Base-by-base conservation (phyloP, 23 tunicate species). In the Diplosoma virens region DNA sequence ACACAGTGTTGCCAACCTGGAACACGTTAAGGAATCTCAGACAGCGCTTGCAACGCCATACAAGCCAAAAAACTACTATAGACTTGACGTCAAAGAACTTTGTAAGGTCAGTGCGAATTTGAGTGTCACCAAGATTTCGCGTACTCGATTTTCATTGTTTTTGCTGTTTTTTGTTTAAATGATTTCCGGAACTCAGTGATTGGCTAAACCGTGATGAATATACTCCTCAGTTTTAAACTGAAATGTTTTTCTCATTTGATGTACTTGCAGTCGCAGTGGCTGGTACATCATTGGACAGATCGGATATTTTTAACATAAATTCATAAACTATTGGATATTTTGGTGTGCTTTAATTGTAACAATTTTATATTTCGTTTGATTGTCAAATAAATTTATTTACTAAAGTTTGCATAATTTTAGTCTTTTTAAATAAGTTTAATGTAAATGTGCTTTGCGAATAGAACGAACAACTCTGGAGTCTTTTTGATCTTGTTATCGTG, bases 1-100 rank as follows among this genome's bases (percentile, higher is more conserved):
- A 1, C 83, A 78, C 61, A 78, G 83, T 41, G 47, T 78, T 35
- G 64, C 24, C 18, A 65, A 78, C 21, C 23, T 78, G 33, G 69
- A 64, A 1, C 28, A 9, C 32, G 20, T n/a, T 28, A n/a, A 34
- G 74, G 7, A 34, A 37, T 2, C 3, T 23, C 17, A 61, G 4
- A 5, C 9, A 61, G 3, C 50, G 14, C 11, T 67, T 6, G 33
- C 84, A 1, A 55, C 75, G 29, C 67, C 79, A 7, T 87, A 87
- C 60, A 87, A 87, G 36, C 86, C 86, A 11, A 89, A 82, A 61
- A 82, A 67, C 36, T 78, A 82, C 33, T 89, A 89, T 33, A 68
- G 96, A 25, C 96, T 89, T 47, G 96, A 89, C 55, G 96, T 89
- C 3, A 82, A 82, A 60, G 96, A 89, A 32, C 73, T 89, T 14